Evolutionary conservation across 2,888 invertebrate genomes (phyloP).

Genomic region (Sclerodermus sp.): DNA sequence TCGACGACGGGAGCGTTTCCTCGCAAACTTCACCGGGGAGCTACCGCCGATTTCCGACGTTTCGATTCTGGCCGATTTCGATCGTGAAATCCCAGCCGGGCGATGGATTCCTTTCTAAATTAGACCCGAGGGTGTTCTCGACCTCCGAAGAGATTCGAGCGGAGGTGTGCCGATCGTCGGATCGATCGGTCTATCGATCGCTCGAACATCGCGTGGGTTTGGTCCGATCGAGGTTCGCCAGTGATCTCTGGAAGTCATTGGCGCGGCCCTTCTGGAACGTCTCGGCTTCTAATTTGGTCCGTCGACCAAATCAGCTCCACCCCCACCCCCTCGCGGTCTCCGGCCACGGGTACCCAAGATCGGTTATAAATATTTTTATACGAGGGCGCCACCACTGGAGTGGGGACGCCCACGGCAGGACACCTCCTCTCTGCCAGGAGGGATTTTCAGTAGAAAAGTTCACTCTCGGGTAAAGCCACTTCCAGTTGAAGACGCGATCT

Average conservation of each 20-base stretch:
- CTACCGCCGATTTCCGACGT: too few species aligned
- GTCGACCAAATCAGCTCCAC: slow-evolving; percentile 10
- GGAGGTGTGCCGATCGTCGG: too few species aligned
- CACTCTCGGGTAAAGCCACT: slow-evolving; percentile 40
- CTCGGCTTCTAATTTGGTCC: slow-evolving; percentile 27
- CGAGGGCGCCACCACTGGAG: slow-evolving; percentile 51
- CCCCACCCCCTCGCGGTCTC: not conserved
- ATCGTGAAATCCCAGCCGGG: too few species aligned
- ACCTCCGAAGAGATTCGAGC: too few species aligned
- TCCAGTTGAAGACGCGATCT: slow-evolving; percentile 51
- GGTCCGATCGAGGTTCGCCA: too few species aligned
- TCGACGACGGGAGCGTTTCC: too few species aligned
- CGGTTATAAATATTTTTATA: slow-evolving; percentile 58
- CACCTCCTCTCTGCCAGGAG: slow-evolving; percentile 33
- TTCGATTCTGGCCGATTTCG: too few species aligned
- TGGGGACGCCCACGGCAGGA: slow-evolving; percentile 18
- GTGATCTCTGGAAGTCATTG: not conserved
- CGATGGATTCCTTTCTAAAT: too few species aligned
- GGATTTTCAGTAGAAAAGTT: slow-evolving; percentile 54
- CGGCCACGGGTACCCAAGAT: slow-evolving; percentile 33
- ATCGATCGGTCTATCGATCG: too few species aligned
- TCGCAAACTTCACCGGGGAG: too few species aligned
- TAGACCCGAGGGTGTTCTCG: too few species aligned
- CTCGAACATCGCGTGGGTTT: too few species aligned
- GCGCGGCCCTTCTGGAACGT: slow-evolving; percentile 17